Evolutionary conservation across 2,113 vertebrate genomes (phyloP).

Genomic region (Pongo abelii): DNA sequence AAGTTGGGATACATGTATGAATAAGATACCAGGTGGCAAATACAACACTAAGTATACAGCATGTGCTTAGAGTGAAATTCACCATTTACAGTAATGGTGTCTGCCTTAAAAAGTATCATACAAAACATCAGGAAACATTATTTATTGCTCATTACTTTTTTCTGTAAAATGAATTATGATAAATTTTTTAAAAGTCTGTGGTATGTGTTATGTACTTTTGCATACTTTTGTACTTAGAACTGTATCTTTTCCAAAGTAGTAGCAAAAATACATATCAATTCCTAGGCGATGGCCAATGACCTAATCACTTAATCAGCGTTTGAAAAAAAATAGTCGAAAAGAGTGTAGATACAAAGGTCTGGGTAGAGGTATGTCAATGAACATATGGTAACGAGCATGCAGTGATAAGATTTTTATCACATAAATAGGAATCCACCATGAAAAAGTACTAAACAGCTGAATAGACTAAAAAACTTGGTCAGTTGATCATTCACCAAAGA

Average conservation of each 20-base stretch:
- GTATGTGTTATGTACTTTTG: not conserved
- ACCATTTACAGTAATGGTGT: not conserved
- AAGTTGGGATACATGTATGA: not conserved
- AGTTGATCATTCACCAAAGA: too few species aligned
- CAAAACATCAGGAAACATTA: not conserved
- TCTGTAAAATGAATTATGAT: not conserved
- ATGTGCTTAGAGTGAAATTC: not conserved
- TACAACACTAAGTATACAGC: not conserved
- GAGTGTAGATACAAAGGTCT: not conserved
- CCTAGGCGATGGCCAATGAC: not conserved
- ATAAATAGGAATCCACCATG: not conserved
- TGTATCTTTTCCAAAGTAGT: not conserved
- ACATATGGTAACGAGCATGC: not conserved
- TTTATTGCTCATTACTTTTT: not conserved
- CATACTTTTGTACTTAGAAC: not conserved
- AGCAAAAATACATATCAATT: not conserved
- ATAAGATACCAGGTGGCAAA: not conserved
- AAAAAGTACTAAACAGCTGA: not conserved
- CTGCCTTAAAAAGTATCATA: not conserved
- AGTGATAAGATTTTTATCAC: not conserved
- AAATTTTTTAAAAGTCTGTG: not conserved
- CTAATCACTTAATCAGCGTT: not conserved
- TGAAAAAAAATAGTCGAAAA: not conserved
- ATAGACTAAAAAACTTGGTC: not conserved
- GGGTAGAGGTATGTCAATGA: not conserved